A percentile compares a stretch with the other conserved stretches of the same genome.
These are phyloP conservation scores for Marronus borbonicus DNA, from an alignment of 2,888 invertebrate species.

Conservation along the genomic window DNA sequence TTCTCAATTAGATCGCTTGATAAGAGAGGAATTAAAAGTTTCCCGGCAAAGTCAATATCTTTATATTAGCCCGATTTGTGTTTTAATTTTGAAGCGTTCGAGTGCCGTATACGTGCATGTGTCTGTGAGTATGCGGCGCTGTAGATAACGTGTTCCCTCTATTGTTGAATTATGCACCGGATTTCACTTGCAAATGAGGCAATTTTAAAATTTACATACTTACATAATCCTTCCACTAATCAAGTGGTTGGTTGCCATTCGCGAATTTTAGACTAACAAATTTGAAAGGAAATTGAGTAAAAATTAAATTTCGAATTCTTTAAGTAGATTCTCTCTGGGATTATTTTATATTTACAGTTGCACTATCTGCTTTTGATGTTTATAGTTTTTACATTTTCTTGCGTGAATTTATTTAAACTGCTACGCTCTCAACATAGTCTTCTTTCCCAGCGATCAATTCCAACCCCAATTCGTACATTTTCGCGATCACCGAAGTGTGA, in stretches of 20 bases:
- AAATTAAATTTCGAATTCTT: no score
- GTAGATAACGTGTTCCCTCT: conserved; percentile 35
- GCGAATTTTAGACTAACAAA: background rate
- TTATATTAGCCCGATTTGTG: conserved; percentile 24
- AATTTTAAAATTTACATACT: conserved; percentile 45
- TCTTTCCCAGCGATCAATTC: no score
- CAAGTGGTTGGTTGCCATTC: background rate
- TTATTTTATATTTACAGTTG: no score
- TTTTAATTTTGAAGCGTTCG: conserved; percentile 21
- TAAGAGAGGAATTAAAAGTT: conserved; percentile 17
- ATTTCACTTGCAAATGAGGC: conserved; percentile 39
- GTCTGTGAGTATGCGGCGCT: background rate
- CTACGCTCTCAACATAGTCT: no score
- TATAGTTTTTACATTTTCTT: no score
- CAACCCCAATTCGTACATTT: no score
- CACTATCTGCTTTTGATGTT: no score
- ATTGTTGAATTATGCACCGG: conserved; percentile 39
- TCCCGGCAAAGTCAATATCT: background rate
- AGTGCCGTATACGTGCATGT: background rate
- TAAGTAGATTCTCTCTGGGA: no score
- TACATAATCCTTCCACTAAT: conserved; percentile 19
- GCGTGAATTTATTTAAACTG: no score
- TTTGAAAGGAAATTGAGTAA: background rate
- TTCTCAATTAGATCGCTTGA: conserved; percentile 14
- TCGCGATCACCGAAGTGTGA: no score